These are phyloP conservation scores for Triops longicaudatus DNA, from an alignment of 1,140 invertebrate genomes.

Conservation along the genomic window DNA sequence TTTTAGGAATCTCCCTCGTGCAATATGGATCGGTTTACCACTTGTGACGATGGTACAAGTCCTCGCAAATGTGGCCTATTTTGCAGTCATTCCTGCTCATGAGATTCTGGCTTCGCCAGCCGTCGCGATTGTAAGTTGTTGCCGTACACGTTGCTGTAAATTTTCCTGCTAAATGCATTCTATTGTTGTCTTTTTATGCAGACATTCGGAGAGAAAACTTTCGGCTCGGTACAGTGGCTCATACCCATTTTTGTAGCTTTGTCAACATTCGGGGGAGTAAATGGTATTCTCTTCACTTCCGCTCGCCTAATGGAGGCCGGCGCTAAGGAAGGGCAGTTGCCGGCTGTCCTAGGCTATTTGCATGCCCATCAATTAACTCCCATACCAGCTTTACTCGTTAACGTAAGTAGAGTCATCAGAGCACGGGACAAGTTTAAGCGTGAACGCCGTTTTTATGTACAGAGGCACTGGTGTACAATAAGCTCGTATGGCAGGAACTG, in stretches of 20 bases:
- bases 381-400: slow-evolving; percentile 68
- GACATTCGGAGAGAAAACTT: slow-evolving; percentile 69
- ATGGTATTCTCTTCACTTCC: slow-evolving; percentile 85
- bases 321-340: slow-evolving; percentile 72
- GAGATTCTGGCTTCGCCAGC: slow-evolving; percentile 70
- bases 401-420: slow-evolving; percentile 45
- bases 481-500: no score
- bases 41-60: slow-evolving; percentile 79
- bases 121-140: slow-evolving; percentile 63
- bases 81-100: slow-evolving; percentile 65
- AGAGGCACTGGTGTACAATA: no score
- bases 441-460: no score
- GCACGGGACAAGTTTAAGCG: not conserved
- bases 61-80: slow-evolving; percentile 80
- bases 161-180: not conserved
- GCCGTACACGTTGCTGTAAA: not conserved
- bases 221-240: slow-evolving; percentile 63
- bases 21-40: slow-evolving; percentile 79
- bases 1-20: slow-evolving; percentile 70
- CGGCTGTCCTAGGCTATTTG: slow-evolving; percentile 64
- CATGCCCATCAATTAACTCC: slow-evolving; percentile 66
- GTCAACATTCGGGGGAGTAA: slow-evolving; percentile 73
- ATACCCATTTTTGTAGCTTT: slow-evolving; percentile 84
- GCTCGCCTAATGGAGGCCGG: slow-evolving; percentile 66
- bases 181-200: slow-evolving; percentile 35